Evolutionary conservation across 2,797 vertebrate species (phyloP).

Genomic region (Liparis tanakae): DNA sequence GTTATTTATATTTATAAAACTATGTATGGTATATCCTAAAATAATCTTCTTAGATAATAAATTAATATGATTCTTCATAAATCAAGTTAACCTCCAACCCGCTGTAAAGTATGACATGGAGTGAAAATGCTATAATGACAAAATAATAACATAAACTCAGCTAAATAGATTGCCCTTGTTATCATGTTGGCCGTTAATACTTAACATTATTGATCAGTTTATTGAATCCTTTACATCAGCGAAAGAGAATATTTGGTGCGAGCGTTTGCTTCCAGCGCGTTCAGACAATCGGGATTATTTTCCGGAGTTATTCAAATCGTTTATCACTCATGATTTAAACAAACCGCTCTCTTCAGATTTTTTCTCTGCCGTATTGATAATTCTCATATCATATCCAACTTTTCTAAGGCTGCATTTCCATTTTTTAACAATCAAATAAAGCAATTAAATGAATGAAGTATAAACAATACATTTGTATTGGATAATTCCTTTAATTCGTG

Average conservation of each 20-base stretch:
- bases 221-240: neutral
- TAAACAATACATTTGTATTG: neutral
- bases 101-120: neutral
- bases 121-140: neutral
- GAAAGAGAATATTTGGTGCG: neutral
- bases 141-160: neutral
- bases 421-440: neutral
- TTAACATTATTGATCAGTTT: neutral
- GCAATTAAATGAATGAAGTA: neutral
- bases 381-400: slow-evolving; percentile 3
- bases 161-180: neutral
- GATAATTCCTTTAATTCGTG: neutral
- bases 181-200: neutral
- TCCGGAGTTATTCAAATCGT: neutral
- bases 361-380: slow-evolving; percentile 19
- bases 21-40: neutral
- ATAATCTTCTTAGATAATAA: neutral
- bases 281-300: slow-evolving; percentile 14
- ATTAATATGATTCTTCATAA: neutral
- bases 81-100: neutral
- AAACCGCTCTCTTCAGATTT: slow-evolving; percentile 30
- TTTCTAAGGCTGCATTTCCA: neutral
- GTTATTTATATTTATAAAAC: neutral
- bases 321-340: slow-evolving; percentile 29
- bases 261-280: neutral